Evolutionary conservation across 1,140 invertebrate genomes (phyloP).

Genomic region (Elymnias hypermnestra): DNA sequence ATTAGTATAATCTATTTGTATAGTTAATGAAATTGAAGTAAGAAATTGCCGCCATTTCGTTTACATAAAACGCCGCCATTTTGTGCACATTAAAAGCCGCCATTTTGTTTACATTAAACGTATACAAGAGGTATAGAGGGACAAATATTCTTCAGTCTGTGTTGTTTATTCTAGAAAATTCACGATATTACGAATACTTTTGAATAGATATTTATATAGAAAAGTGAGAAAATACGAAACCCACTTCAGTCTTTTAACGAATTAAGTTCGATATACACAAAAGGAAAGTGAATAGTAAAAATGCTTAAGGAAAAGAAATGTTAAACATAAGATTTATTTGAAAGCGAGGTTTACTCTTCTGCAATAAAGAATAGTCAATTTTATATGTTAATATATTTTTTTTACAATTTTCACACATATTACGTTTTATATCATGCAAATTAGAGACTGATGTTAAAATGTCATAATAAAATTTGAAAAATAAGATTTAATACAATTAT

Average conservation of each 20-base stretch:
- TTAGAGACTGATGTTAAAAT: neutral
- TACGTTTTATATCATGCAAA: neutral
- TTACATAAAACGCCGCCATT: too few species aligned
- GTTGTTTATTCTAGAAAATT: constrained; percentile 19
- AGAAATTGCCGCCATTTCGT: too few species aligned
- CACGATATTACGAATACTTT: constrained; percentile 8
- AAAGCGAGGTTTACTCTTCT: too few species aligned
- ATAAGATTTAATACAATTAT: neutral
- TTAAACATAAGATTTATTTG: too few species aligned
- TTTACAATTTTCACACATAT: too few species aligned
- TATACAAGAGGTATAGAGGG: constrained; percentile 19
- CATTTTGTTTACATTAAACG: neutral
- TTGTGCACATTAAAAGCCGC: too few species aligned
- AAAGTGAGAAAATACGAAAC: constrained; percentile 56
- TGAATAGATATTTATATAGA: constrained; percentile 42
- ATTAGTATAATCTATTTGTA: too few species aligned
- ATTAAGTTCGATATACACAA: constrained; percentile 38
- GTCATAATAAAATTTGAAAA: neutral
- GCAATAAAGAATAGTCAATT: neutral
- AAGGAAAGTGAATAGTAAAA: constrained; percentile 9
- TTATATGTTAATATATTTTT: too few species aligned
- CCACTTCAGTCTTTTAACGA: constrained; percentile 57
- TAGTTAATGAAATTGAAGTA: too few species aligned
- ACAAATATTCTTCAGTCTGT: constrained; percentile 25
- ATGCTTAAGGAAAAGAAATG: neutral